These are phyloP conservation scores for Aphidius ervi DNA, from an alignment of 1,140 invertebrate genomes.

Conservation along the genomic window DNA sequence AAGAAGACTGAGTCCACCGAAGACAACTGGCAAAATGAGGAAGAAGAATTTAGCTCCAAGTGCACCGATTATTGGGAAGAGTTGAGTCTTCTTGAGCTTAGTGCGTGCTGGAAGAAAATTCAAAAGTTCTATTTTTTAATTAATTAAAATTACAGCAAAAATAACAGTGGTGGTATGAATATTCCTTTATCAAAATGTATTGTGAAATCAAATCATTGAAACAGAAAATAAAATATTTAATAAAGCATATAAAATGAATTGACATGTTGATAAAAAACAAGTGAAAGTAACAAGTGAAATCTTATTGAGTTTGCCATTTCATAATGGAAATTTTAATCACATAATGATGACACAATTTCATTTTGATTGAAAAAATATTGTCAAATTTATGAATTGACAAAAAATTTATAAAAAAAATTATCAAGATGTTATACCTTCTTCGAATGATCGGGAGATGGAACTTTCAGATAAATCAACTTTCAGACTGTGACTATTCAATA, in stretches of 20 bases:
- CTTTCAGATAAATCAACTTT: conserved; percentile 58
- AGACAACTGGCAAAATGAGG: conserved; percentile 59
- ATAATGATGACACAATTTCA: conserved; percentile 20
- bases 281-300: conserved; percentile 15
- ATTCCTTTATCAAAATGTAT: not conserved
- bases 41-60: conserved; percentile 67
- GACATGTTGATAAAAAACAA: conserved; percentile 35
- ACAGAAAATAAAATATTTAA: not conserved
- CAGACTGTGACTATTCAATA: conserved; percentile 59
- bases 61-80: conserved; percentile 61
- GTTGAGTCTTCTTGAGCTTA: conserved; percentile 66
- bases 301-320: conserved; percentile 2
- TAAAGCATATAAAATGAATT: not conserved
- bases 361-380: conserved; percentile 5
- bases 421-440: conserved; percentile 54
- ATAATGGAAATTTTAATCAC: conserved; percentile 13
- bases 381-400: not conserved
- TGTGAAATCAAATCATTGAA: not conserved
- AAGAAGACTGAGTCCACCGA: conserved; percentile 66
- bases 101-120: conserved; percentile 58
- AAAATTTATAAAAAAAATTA: conserved; percentile 1
- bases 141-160: conserved; percentile 2
- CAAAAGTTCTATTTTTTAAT: not conserved
- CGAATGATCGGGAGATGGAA: conserved; percentile 56
- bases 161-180: not conserved